Percentiles rank a stretch among this genome's conserved stretches.
These are phyloP conservation scores for Zaprionus camerounensis DNA, from an alignment of 1,140 invertebrate species.

Conservation along the genomic window DNA sequence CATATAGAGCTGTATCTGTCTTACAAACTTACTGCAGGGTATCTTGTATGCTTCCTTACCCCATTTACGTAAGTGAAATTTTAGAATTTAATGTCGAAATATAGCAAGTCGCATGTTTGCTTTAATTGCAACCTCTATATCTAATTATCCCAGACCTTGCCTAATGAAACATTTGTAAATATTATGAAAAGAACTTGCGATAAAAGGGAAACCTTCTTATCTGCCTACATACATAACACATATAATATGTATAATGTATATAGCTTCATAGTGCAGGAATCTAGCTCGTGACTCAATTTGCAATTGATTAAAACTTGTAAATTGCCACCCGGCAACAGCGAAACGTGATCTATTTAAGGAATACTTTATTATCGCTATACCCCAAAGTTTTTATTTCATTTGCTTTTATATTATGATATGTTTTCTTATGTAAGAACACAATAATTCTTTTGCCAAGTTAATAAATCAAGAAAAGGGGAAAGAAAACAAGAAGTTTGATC, in stretches of 20 bases:
- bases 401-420: slow-evolving; percentile 3
- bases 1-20: background rate
- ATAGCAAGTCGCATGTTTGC: background rate
- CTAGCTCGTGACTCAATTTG: slow-evolving; percentile 25
- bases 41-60: background rate
- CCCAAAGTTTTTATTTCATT: background rate
- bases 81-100: background rate
- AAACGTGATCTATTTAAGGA: slow-evolving; percentile 17
- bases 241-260: too few relatives aligned
- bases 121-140: background rate
- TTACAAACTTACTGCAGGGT: background rate
- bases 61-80: background rate
- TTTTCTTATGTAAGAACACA: slow-evolving; percentile 5
- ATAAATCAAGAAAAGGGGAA: slow-evolving; percentile 13
- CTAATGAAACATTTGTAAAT: slow-evolving; percentile 29
- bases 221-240: background rate
- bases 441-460: slow-evolving; percentile 12
- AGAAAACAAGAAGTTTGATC: slow-evolving; percentile 39
- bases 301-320: slow-evolving; percentile 16
- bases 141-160: slow-evolving; percentile 26
- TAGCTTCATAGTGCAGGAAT: background rate
- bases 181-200: slow-evolving; percentile 24
- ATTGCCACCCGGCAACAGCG: slow-evolving; percentile 9
- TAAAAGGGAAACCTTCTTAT: slow-evolving; percentile 38
- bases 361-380: background rate